Evolutionary conservation across 2,797 vertebrate species (phyloP).

Genomic region (Neomorphus geoffroyi): DNA sequence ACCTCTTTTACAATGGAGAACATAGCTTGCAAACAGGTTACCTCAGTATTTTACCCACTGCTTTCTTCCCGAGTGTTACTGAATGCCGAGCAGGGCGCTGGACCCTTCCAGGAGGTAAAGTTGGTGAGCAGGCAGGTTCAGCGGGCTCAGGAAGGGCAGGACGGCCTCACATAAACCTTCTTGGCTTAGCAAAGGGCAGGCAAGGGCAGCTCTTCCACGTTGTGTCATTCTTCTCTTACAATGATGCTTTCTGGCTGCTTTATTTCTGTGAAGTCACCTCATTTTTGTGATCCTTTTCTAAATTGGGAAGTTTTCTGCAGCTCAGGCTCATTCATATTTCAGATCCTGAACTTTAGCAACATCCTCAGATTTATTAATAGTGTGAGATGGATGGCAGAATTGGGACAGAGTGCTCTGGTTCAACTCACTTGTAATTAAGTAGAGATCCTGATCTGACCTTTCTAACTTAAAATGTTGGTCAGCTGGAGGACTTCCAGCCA

Average conservation of each 20-base stretch:
- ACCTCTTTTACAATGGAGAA: neutral
- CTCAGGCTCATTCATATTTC: slow-evolving; percentile 62
- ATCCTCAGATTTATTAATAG: slow-evolving; percentile 71
- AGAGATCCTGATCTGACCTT: slow-evolving; percentile 1
- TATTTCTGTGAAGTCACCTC: neutral
- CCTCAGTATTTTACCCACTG: neutral
- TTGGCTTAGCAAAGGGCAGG: rapidly evolving
- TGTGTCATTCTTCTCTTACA: neutral
- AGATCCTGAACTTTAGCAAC: slow-evolving; percentile 28
- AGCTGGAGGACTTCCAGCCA: neutral
- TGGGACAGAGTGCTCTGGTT: slow-evolving; percentile 61
- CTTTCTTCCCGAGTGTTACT: neutral
- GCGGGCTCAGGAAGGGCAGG: rapidly evolving
- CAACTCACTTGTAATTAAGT: neutral
- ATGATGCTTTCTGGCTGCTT: neutral
- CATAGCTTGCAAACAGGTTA: neutral
- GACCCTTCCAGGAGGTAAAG: neutral
- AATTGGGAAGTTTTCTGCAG: slow-evolving; percentile 1
- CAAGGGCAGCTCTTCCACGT: neutral
- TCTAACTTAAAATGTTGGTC: neutral
- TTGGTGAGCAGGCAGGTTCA: neutral
- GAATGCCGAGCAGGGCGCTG: too few species aligned
- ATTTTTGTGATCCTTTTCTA: slow-evolving; percentile 27
- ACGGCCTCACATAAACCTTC: neutral
- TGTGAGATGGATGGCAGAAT: slow-evolving; percentile 33